Evolutionary conservation across 2,888 invertebrate genomes (phyloP), one percentile per base, ranked within the genome.

Genomic region (Meta bourneti): DNA sequence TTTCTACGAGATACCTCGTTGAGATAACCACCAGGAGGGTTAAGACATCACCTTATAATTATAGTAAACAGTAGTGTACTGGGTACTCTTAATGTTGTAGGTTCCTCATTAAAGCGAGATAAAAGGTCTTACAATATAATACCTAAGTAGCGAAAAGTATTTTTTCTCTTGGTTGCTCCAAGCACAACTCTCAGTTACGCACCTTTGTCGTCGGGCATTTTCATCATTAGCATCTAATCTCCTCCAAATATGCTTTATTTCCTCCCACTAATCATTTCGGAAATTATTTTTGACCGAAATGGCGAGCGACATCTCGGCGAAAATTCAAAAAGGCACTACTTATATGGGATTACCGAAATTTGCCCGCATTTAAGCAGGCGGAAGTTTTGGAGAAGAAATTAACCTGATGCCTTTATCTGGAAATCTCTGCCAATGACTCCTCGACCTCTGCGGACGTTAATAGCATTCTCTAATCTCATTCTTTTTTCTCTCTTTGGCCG

Each of bases 401-500:
- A 79, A 77, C 77, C 77, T 77, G 77, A 48, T 61, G 54, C 79
- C 79, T 77, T 78, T 61, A 79, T 79, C 79, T 61, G 54, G 20
- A 54, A 61, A 79, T 79, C 79, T 61, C 79, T 79, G 79, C 20
- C 79, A 61, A 16, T 61, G 61, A 61, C 61, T 61, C 74, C 48
- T 74, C 74, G 52, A 51, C n/a, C 78, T 70, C 48, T 48, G 13
- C 11, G 49, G 61, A 6, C 79, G n/a, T 20, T 61, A 54, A 34
- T 34, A 48, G 80, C 80, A 16, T 34, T 80, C 69, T 13, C 61
- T 69, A 16, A 34, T 34, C 54, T 69, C 61, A 69, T 34, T n/a
- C 16, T 71, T 49, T 81, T 81, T 70, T 71, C 8, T 69, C 70
- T 49, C 9, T 81, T 48, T 69, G 51, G 6, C 34, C 19, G 20